Conservation (phyloP, 1,140 invertebrate species). For the Oreohelix idahoensis region DNA sequence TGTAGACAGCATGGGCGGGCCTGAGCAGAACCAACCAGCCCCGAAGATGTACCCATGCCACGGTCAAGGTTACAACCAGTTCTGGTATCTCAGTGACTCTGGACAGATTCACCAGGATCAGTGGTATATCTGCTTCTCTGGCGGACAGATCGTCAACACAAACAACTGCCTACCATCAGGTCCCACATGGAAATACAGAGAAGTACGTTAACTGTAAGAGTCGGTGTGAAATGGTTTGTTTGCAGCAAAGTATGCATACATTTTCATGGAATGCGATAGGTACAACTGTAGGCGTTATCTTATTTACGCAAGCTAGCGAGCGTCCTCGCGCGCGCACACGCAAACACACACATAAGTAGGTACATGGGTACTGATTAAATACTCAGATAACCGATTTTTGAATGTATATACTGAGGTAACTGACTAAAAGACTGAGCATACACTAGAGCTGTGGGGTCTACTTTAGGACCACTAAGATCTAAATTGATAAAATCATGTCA, state of each 20-base stretch:
- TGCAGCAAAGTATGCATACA: no score
- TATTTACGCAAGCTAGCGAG: no score
- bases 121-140: not conserved
- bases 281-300: no score
- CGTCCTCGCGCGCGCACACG: not conserved
- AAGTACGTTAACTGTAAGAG: no score
- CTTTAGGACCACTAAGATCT: no score
- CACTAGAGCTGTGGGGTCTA: no score
- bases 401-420: no score
- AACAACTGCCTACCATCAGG: not conserved
- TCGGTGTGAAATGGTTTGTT: no score
- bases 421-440: no score
- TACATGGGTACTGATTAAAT: not conserved
- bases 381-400: no score
- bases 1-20: constrained; percentile 34
- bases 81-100: constrained; percentile 19
- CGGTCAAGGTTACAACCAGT: constrained; percentile 29
- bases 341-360: not conserved
- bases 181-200: constrained; percentile 20
- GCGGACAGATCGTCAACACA: not conserved
- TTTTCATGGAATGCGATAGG: no score
- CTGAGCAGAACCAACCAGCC: not conserved
- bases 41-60: constrained; percentile 37
- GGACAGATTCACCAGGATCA: constrained; percentile 32
- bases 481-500: no score